Base-by-base conservation (phyloP, 1,140 invertebrate species). In the Antheraea pernyi region DNA sequence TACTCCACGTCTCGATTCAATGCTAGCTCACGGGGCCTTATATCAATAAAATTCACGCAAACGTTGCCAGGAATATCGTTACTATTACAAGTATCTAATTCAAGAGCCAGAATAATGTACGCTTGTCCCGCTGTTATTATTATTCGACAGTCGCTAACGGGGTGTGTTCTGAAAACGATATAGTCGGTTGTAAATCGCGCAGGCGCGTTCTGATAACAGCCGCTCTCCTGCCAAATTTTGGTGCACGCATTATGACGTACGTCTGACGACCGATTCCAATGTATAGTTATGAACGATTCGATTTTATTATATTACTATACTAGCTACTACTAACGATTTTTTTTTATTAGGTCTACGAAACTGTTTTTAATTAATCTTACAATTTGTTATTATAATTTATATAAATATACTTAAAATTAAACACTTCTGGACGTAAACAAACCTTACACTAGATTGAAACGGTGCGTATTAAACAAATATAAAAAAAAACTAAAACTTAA, bases 161-260 rank as follows among this genome's bases (percentile, higher is more conserved):
- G 70, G 67, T 68, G 72, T 70, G 60, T 73, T 73, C 74, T 65
- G 65, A 68, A 72, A 58, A 69, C 42, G 67, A 71, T 71, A 71
- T 69, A 62, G 67, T 67, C 39, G 62, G 59, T 65, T 60, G 70
- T 79, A 79, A 74, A 74, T 76, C 68, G 69, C n/a, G 46, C 72
- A 64, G 69, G 22, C 74, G 48, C 60, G 60, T 22, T 46, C 70
- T 73, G 77, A 79, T 79, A 79, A 77, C 70, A 71, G 70, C 59
- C 22, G 53, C 67, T 70, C 72, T 75, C 60, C 70, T 79, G 78
- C 78, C 78, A 79, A 79, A 79, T 68, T 75, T 78, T 68, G 71
- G 19, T 75, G 71, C 67, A 59, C 69, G 71, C 73, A 71, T 75
- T 73, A 73, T 79, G 77, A 79, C 77, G 77, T 74, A 30, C 30